phyloP scores from a whole-genome alignment of 30 jellyfish, hydroid and myxozoan genomes.

The Rhopilema esculentum region DNA sequence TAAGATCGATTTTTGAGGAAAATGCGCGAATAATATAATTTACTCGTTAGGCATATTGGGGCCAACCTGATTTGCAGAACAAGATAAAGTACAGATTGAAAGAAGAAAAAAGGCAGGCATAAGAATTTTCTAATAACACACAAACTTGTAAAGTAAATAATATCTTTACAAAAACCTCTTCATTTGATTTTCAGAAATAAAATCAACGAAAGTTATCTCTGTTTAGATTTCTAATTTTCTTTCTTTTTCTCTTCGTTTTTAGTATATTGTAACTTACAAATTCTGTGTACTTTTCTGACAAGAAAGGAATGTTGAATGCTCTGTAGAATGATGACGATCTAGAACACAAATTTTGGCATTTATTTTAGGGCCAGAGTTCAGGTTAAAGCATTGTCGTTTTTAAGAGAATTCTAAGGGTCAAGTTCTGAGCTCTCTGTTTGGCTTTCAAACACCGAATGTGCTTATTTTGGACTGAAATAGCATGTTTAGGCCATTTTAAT shows the following conservation, averaged over 20 bases:
- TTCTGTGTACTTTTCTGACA: conserved; percentile 83
- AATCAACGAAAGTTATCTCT: not conserved
- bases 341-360: conserved; percentile 2
- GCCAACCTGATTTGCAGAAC: too few relatives aligned
- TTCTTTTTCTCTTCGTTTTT: conserved; percentile 70
- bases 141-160: not conserved
- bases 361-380: too few relatives aligned
- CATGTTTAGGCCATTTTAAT: too few relatives aligned
- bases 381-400: too few relatives aligned
- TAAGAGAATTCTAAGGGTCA: too few relatives aligned
- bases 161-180: not conserved
- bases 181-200: too few relatives aligned
- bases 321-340: conserved; percentile 89
- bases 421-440: too few relatives aligned
- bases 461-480: too few relatives aligned
- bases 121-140: not conserved
- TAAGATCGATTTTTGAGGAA: too few relatives aligned
- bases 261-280: conserved; percentile 81
- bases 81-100: not conserved
- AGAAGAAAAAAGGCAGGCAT: not conserved
- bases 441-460: too few relatives aligned
- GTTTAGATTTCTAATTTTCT: conserved; percentile 1
- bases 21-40: too few relatives aligned
- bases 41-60: too few relatives aligned
- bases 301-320: conserved; percentile 94